Base-by-base conservation (phyloP, 2,888 invertebrate species). In the Saturnia pavonia region DNA sequence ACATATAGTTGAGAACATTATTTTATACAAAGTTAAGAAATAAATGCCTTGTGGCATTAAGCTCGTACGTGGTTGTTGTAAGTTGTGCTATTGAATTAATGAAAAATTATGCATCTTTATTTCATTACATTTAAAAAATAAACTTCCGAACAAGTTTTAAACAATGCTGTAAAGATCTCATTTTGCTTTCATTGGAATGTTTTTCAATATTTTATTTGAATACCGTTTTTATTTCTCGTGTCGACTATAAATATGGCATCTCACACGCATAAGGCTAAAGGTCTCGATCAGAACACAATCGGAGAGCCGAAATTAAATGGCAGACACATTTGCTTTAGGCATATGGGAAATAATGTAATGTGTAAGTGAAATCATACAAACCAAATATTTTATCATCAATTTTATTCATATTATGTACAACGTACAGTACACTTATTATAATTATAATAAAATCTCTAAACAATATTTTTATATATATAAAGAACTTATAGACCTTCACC, bases 281-380 rank as follows among this genome's bases (percentile, higher is more conserved):
- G 90, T 90, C 87, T 80, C 77, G 79, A 79, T 67, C 79, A 77
- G 77, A 75, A 75, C 74, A 73, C 74, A 75, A 77, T 70, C 78
- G 75, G 80, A 80, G 83, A 85, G 87, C 89, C 90, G 82, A 92
- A 92, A 91, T 92, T 91, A 90, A 92, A 91, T 87, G 87, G 85
- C 86, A 82, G 82, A 87, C 86, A 85, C 78, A 83, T 78, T 84
- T 76, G 91, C 92, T 92, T 78, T 82, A 67, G 57, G 57, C 57
- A 25, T 27, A 27, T 57, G 14, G 14, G 57, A 25, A 25, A 57
- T 57, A 57, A 57, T 25, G 25, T 12, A 57, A 2, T 25, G 14
- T 25, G 57, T 57, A 57, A 57, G 57, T 57, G 57, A 57, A 25
- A 25, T 57, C 25, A 25, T 25, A 57, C 14, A 57, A 27, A 54